Conservation (phyloP, 2,113 vertebrate species). For the Urocitellus parryii region DNA sequence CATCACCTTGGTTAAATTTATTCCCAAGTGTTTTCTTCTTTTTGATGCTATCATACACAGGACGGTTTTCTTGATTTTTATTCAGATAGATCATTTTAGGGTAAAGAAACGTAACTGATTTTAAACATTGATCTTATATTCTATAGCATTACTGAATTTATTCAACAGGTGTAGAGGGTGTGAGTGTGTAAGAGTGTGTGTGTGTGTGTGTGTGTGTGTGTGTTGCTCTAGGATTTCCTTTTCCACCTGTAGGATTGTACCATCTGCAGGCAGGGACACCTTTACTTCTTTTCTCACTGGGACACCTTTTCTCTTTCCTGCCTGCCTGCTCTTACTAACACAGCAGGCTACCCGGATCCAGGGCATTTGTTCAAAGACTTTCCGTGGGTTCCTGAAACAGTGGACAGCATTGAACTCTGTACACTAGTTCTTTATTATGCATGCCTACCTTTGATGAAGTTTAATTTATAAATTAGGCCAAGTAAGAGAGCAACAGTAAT, state of each 20-base stretch:
- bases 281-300: not conserved
- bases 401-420: not conserved
- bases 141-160: too few species aligned
- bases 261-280: not conserved
- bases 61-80: not conserved
- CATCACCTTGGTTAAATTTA: too few species aligned
- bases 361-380: not conserved
- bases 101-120: not conserved
- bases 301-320: not conserved
- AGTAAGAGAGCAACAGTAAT: not conserved
- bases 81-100: not conserved
- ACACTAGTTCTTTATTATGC: not conserved
- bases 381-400: too few species aligned
- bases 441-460: not conserved
- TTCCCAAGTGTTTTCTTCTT: not conserved
- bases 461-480: not conserved
- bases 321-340: not conserved
- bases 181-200: too few species aligned
- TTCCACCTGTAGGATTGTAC: not conserved
- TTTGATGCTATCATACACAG: not conserved
- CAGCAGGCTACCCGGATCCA: not conserved
- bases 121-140: not conserved
- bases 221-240: not conserved
- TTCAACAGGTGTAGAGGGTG: too few species aligned
- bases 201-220: not conserved